A percentile compares a stretch with the other conserved stretches of the same genome.
Evolutionary conservation across 2,888 invertebrate species (phyloP).

Genomic region (Copidosoma aretas): DNA sequence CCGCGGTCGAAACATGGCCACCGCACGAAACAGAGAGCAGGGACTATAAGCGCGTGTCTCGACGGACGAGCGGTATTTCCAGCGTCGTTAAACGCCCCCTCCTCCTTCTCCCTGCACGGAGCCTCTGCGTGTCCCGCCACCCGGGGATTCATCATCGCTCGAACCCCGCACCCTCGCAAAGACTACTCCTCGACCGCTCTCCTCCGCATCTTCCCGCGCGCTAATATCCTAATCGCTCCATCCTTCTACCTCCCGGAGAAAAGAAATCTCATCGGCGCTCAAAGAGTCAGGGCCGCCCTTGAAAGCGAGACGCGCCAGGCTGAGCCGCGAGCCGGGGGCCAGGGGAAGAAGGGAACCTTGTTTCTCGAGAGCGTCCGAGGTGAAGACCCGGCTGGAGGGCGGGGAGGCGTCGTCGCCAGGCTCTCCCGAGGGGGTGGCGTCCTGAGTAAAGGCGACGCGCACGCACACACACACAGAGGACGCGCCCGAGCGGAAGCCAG

Average conservation of each 20-base stretch:
- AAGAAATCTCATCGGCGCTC: slow-evolving; percentile 23
- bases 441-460: slow-evolving; percentile 55
- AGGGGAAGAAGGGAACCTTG: slow-evolving; percentile 27
- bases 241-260: not conserved
- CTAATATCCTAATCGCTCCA: slow-evolving; percentile 27
- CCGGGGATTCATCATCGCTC: slow-evolving; percentile 30
- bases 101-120: slow-evolving; percentile 14
- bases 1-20: no score
- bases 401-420: slow-evolving; percentile 32
- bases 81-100: slow-evolving; percentile 27
- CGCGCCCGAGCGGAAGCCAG: not conserved
- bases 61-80: slow-evolving; percentile 32
- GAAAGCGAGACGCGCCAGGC: slow-evolving; percentile 24
- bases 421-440: slow-evolving; percentile 44
- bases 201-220: not conserved
- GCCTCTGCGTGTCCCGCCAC: slow-evolving; percentile 18
- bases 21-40: no score
- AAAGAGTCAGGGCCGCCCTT: slow-evolving; percentile 12
- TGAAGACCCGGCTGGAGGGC: slow-evolving; percentile 38
- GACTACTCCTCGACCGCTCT: slow-evolving; percentile 5
- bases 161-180: slow-evolving; percentile 21
- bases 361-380: slow-evolving; percentile 18
- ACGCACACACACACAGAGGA: slow-evolving; percentile 31
- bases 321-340: slow-evolving; percentile 18
- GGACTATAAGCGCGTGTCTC: no score